Percentiles rank a stretch among this genome's conserved stretches.
These are phyloP conservation scores for Peromyscus polionotus DNA, from an alignment of 2,113 vertebrate species.

Conservation along the genomic window DNA sequence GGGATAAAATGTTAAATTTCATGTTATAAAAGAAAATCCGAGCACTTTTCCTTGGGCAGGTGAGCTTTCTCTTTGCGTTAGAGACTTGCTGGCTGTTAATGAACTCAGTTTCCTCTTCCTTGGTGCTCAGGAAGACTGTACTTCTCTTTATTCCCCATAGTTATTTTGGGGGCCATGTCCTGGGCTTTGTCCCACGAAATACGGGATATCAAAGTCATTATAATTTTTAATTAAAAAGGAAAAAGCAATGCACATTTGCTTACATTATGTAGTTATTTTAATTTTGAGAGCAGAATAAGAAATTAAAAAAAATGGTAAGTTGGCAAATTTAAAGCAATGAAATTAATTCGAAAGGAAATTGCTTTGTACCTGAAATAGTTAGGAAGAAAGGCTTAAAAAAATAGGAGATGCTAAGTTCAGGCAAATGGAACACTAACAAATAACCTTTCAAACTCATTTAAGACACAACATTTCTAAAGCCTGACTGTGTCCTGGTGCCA, in stretches of 20 bases:
- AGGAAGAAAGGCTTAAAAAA: conserved; percentile 53
- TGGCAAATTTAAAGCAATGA: conserved; percentile 63
- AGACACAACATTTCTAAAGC: conserved; percentile 32
- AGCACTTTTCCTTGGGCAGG: neutral
- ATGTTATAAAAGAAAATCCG: conserved; percentile 31
- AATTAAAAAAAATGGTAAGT: neutral
- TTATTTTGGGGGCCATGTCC: neutral
- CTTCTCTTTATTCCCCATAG: neutral
- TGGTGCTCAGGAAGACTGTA: neutral
- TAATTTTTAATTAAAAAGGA: conserved; percentile 61
- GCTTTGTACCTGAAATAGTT: conserved; percentile 27
- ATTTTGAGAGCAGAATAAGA: conserved; percentile 36
- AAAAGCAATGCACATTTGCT: neutral
- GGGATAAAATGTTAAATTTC: conserved; percentile 1
- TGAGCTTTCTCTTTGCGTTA: neutral
- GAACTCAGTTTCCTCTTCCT: conserved; percentile 27
- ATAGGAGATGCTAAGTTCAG: conserved; percentile 37
- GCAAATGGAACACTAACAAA: conserved; percentile 67
- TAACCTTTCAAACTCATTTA: conserved; percentile 58
- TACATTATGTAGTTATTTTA: conserved; percentile 37
- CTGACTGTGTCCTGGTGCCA: conserved; percentile 9
- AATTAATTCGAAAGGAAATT: conserved; percentile 56
- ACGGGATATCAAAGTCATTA: conserved; percentile 3
- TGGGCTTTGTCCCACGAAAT: conserved; percentile 20
- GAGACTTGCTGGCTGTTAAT: conserved; percentile 3